phyloP scores from a whole-genome alignment of 2,888 invertebrate species.

The Sphaeridia pumilis region DNA sequence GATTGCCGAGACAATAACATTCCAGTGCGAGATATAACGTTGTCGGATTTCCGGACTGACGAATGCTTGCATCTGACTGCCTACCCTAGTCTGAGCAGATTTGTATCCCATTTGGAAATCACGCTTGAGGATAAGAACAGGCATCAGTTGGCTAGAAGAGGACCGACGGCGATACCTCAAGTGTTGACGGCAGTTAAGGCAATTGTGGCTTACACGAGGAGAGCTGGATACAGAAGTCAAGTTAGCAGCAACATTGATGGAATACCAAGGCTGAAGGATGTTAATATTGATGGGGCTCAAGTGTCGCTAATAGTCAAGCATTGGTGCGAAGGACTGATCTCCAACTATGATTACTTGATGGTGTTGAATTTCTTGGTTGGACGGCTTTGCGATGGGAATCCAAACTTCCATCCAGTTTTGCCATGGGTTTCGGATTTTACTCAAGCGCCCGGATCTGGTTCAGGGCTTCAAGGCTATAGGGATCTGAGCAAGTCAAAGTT shows the following conservation, averaged over 20 bases:
- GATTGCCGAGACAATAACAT: conserved; percentile 66
- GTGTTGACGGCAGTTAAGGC: neutral
- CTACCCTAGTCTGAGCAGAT: conserved; percentile 41
- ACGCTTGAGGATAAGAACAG: conserved; percentile 13
- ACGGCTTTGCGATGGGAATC: conserved; percentile 60
- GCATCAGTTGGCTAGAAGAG: neutral
- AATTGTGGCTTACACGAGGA: conserved; percentile 5
- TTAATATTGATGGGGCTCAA: conserved; percentile 19
- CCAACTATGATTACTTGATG: conserved; percentile 86
- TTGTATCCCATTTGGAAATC: conserved; percentile 21
- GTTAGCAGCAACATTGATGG: neutral
- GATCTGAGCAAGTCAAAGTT: conserved; percentile 91
- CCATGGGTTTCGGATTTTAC: conserved; percentile 96
- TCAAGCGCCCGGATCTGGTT: conserved; percentile 38
- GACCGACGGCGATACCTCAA: neutral
- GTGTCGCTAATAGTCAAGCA: conserved; percentile 29
- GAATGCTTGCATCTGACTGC: conserved; percentile 63
- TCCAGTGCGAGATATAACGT: conserved; percentile 62
- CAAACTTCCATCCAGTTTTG: conserved; percentile 85
- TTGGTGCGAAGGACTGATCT: conserved; percentile 76
- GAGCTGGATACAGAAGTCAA: neutral
- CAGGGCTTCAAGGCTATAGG: conserved; percentile 55
- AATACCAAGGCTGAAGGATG: neutral
- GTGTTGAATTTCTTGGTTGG: conserved; percentile 76
- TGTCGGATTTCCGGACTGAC: conserved; percentile 67